Evolutionary conservation across 2,797 vertebrate genomes (phyloP).

Genomic region (Orestias chungarensis): DNA sequence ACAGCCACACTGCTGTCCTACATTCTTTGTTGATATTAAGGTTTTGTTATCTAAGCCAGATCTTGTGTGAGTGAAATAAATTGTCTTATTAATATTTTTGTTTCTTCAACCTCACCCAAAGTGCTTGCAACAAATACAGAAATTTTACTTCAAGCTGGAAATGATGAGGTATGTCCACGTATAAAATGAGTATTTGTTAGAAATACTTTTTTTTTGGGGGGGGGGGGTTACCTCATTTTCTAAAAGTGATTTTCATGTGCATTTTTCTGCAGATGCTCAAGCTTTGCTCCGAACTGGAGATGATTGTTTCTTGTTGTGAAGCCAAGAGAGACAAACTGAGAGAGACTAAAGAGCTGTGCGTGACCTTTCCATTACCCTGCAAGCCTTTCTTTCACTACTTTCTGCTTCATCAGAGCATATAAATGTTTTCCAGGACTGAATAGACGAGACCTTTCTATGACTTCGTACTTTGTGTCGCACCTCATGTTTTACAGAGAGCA

Average conservation of each 20-base stretch:
- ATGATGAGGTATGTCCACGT: constrained; percentile 71
- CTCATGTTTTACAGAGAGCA: constrained; percentile 68
- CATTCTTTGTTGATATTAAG: background rate
- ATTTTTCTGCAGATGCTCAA: constrained; percentile 81
- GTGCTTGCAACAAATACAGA: constrained; percentile 76
- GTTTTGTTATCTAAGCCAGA: constrained; percentile 4
- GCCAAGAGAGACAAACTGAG: constrained; percentile 82
- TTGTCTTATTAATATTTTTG: background rate
- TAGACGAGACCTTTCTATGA: background rate
- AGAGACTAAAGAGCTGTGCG: constrained; percentile 86
- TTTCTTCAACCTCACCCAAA: constrained; percentile 31
- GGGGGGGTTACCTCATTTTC: background rate
- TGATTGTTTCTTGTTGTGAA: constrained; percentile 75
- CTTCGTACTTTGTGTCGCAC: background rate
- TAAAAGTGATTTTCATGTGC: background rate
- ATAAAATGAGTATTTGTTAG: background rate
- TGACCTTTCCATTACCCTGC: constrained; percentile 43
- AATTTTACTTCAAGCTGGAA: constrained; percentile 74
- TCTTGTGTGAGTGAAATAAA: constrained; percentile 1
- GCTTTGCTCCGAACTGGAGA: constrained; percentile 84
- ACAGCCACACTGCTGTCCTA: background rate
- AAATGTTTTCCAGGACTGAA: constrained; percentile 4
- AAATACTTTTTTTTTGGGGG: background rate
- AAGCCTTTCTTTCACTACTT: background rate
- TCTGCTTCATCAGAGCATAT: background rate